Evolutionary conservation across 2,888 invertebrate species (phyloP).

Genomic region (Coremacera marginata): DNA sequence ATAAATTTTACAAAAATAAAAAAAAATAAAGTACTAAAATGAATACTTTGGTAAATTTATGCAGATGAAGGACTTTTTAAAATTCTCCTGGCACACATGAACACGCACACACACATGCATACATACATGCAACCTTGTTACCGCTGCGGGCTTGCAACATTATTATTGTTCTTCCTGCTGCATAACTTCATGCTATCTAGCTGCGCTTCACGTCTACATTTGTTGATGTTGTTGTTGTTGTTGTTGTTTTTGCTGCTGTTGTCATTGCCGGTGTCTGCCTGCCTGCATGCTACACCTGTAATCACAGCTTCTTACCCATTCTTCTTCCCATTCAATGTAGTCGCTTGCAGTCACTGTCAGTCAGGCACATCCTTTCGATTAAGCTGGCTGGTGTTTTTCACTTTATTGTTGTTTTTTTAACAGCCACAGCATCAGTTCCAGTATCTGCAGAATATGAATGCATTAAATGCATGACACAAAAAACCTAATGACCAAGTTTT

Average conservation of each 20-base stretch:
- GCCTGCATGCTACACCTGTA: conserved; percentile 21
- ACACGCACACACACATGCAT: too few species aligned
- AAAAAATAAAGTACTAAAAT: background rate
- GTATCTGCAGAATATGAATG: background rate
- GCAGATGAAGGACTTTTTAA: background rate
- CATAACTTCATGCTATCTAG: background rate
- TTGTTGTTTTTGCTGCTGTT: background rate
- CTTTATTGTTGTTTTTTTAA: background rate
- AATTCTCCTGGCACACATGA: background rate
- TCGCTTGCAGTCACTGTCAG: conserved; percentile 10
- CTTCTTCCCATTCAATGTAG: background rate
- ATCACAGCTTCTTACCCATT: background rate
- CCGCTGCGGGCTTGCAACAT: background rate
- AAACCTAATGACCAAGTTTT: conserved; percentile 35
- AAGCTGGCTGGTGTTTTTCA: background rate
- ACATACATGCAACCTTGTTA: too few species aligned
- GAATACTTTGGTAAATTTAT: background rate
- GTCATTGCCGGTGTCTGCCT: background rate
- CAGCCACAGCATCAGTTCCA: background rate
- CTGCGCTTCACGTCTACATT: background rate
- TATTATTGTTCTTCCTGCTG: background rate
- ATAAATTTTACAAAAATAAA: background rate
- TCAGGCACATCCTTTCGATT: conserved; percentile 31
- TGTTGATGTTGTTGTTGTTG: background rate
- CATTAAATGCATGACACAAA: background rate